Base-by-base conservation (phyloP, 2,797 vertebrate species). In the Labroides dimidiatus region DNA sequence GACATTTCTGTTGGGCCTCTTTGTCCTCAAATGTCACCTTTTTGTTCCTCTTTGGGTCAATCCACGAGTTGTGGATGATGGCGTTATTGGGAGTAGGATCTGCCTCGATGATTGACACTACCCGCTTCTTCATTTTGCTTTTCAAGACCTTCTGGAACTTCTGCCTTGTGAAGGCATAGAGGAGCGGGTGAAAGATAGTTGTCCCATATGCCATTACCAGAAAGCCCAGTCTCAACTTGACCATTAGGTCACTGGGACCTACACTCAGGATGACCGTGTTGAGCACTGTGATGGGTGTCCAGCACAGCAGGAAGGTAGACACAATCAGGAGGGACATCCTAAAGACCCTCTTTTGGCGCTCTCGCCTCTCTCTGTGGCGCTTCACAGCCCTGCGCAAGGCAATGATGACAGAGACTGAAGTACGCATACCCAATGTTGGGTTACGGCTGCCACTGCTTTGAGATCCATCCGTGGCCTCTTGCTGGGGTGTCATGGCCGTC, bases 181-280 rank as follows among this genome's bases (percentile, higher is more conserved):
- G 93, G 74, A 99, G 91, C 56, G 98, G 98, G 79, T 99, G 98
- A 90, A 98, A 99, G 92, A 99, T 95, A 39, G 98, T 99, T 61
- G 98, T 99, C 87, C 98, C 98, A 0, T 99, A 99, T 49, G 97
- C 98, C 97, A 99, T 98, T 71, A 98, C 97, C 91, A 99, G 92
- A 91, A 99, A 98, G 84, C 97, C 97, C 81, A 99, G 92, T 89
- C 98, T 94, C 83, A 99, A 84, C 90, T 96, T 96, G 92, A 97
- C 96, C 92, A 96, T 95, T 83, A 98, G 94, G 93, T 96, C 95
- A 90, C 96, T 98, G 90, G 96, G 97, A 78, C 97, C 98, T 85
- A 96, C 84, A 83, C 96, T 97, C 87, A 99, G 94, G 89, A 99
- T 99, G 60, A 95, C 94, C 23, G 96, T 96, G 86, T 99, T 99